Base-by-base conservation (phyloP, 2,797 vertebrate species). In the Acanthornis magna region DNA sequence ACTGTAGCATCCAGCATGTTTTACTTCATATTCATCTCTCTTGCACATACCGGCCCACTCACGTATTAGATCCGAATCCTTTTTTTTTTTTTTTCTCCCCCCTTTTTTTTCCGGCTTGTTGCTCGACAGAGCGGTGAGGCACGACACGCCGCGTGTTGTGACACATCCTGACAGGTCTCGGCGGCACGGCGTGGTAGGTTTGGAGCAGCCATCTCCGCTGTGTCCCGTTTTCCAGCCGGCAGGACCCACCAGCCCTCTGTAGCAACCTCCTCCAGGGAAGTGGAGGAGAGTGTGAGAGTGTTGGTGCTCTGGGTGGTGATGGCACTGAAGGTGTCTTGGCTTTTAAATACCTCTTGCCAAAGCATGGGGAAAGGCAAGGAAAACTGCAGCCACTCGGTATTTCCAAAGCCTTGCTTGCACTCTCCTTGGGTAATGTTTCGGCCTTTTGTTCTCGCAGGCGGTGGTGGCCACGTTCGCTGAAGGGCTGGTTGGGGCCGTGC, bases 11-110 rank as follows among this genome's bases (percentile, higher is more conserved):
- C 63, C 91, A 93, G 87, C 54, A 3, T 93, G 63, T 93, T 96
- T 95, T 92, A 84, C 55, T 93, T 76, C 80, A 65, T 94, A 45
- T 82, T 81, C 88, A 73, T 95, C 92, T 93, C 90, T 77, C 91
- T 88, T 92, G 76, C 82, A 67, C 70, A 48, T 78, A 67, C 42
- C 80, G 16, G 62, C 95, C 89, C 80, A 95, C 93, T 94, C 94
- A 96, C 42, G 63, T 73, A 72, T 95, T 95, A 89, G 78, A 95
- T 94, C 88, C 12, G 32, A 67, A 80, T 87, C 21, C 61, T 61
- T 87, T 32, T 62, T 92, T 42, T 48, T 25, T 34, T 55, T 36
- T 21, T 11, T 55, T 11, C n/a, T 29, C 11, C 11, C 53, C 40
- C 11, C 7, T 16, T 94, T 32, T 42, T 34, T 48, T 51, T 34